Evolutionary conservation across 2,888 invertebrate genomes (phyloP), one percentile per base, ranked within the genome.

Genomic region (Cepaea hortensis): DNA sequence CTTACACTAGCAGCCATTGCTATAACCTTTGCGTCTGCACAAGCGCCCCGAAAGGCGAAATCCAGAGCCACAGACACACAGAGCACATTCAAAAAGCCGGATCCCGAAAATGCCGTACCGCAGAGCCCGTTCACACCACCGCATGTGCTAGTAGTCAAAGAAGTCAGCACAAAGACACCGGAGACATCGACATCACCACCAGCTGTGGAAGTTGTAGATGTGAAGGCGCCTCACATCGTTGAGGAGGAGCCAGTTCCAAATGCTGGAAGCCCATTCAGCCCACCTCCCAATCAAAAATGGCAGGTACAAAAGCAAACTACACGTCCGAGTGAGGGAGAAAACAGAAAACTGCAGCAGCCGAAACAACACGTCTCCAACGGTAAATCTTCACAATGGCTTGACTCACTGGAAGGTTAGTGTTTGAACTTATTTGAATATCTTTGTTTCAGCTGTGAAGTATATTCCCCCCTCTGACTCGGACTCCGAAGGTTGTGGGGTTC

Each of bases 361-460:
- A 55, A 55, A 55, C 55, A 55, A 11, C 13, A 20, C 7, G 20
- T 13, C 18, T 18, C 70, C 68, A 68, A n/a, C 6, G 81, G 46
- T 3, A 81, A 81, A 68, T 11, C 70, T 48, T 81, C 81, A 2
- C 81, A 48, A 3, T 81, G 81, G 81, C 70, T 81, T 3, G 48
- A 81, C n/a, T 65, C 81, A n/a, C 18, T 81, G 11, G 81, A 81
- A 81, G 70, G 81, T 81, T 70, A 81, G 81, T 65, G 46, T 75
- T 75, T 6, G 6, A 6, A 13, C 55, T 55, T 2, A 55, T 55
- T 55, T 35, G 35, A 55, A 9, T 55, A 55, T 55, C 55, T 9
- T 55, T 68, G 6, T 68, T n/a, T 68, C 13, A 68, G 35, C 35
- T 35, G 35, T 35, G 35, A 35, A 35, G 35, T 35, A 1, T 35